Evolutionary conservation across 2,888 invertebrate genomes (phyloP).

Genomic region (Drosophila sordidapex): DNA sequence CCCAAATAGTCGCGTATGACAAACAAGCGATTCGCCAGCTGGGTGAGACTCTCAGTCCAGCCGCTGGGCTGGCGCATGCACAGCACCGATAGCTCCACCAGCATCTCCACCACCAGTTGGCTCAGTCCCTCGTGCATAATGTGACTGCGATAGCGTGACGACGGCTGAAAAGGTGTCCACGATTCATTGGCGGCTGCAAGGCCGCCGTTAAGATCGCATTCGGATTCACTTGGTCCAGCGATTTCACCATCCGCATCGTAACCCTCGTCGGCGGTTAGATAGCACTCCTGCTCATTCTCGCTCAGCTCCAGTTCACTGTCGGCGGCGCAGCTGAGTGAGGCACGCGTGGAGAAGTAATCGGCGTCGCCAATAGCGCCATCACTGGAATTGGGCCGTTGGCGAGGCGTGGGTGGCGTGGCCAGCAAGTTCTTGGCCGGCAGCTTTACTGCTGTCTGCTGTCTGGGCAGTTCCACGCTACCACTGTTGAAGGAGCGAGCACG

Average conservation of each 20-base stretch:
- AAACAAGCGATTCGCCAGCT: conserved; percentile 83
- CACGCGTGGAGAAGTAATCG: conserved; percentile 82
- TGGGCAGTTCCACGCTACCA: conserved; percentile 63
- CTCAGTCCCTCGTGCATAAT: conserved; percentile 83
- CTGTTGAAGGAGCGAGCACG: conserved; percentile 70
- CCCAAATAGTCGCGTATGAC: conserved; percentile 84
- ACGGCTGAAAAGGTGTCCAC: conserved; percentile 81
- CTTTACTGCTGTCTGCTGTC: conserved; percentile 59
- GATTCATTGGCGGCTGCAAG: conserved; percentile 56
- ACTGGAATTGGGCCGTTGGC: conserved; percentile 69
- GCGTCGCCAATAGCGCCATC: conserved; percentile 75
- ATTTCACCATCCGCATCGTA: conserved; percentile 85
- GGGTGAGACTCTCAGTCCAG: conserved; percentile 83
- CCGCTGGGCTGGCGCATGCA: conserved; percentile 80
- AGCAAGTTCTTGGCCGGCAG: conserved; percentile 73
- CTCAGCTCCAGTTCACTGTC: conserved; percentile 84
- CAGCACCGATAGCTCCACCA: conserved; percentile 81
- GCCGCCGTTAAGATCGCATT: conserved; percentile 67
- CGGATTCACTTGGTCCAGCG: conserved; percentile 81
- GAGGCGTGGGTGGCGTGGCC: conserved; percentile 67
- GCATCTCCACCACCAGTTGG: conserved; percentile 83
- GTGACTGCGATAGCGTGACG: conserved; percentile 83
- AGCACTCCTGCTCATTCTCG: conserved; percentile 83
- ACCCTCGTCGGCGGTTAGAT: conserved; percentile 84
- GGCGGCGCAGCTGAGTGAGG: conserved; percentile 79